Conservation (phyloP, 2,888 invertebrate genomes). For the Atrina japonica region DNA sequence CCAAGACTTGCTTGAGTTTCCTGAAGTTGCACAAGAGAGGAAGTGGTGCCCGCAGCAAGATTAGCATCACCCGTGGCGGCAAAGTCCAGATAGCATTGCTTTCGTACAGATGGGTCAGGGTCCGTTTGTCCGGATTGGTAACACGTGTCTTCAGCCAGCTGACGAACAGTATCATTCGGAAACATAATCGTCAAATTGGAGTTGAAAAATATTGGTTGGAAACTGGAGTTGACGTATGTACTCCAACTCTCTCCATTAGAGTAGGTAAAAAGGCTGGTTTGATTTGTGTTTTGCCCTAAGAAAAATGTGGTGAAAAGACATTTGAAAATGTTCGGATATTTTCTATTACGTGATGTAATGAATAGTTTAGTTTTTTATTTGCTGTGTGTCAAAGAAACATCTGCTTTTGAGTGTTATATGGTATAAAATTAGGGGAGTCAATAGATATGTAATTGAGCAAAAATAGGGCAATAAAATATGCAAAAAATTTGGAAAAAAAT, state of each 20-base stretch:
- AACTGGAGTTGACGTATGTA: conserved; percentile 43
- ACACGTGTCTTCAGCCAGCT: conserved; percentile 49
- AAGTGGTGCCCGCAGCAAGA: conserved; percentile 45
- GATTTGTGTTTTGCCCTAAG: conserved; percentile 52
- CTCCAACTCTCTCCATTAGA: conserved; percentile 35
- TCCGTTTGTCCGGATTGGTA: conserved; percentile 41
- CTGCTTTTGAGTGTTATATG: background rate
- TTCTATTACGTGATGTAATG: too few species aligned
- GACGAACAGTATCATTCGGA: conserved; percentile 42
- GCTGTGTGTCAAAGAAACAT: too few species aligned
- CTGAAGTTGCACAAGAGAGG: conserved; percentile 30
- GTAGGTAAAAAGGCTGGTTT: conserved; percentile 51
- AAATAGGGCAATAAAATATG: too few species aligned
- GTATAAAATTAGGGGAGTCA: too few species aligned
- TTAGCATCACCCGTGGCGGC: conserved; percentile 49
- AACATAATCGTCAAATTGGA: conserved; percentile 59
- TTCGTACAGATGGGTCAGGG: conserved; percentile 47
- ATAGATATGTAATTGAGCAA: too few species aligned
- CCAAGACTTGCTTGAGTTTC: conserved; percentile 42
- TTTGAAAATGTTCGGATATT: too few species aligned
- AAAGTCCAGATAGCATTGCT: conserved; percentile 63
- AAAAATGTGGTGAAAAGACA: too few species aligned
- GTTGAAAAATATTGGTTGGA: conserved; percentile 59
- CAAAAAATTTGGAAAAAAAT: too few species aligned
- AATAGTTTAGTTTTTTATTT: too few species aligned